Conservation (phyloP, 2,113 vertebrate genomes). For the Ailuropoda melanoleuca region DNA sequence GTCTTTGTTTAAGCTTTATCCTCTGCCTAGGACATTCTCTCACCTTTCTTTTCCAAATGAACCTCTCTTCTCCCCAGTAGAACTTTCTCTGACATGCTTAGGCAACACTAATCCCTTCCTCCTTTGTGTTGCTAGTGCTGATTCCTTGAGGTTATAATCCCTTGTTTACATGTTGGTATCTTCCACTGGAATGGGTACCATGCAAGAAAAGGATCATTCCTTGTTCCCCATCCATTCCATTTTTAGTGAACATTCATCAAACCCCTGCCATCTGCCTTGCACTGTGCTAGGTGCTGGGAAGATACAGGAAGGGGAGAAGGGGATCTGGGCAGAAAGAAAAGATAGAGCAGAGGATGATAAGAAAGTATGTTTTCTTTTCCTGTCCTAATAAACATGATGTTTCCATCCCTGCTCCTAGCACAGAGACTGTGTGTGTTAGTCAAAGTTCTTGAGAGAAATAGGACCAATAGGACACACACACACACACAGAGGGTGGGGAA, state of each 20-base stretch:
- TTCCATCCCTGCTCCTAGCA: not conserved
- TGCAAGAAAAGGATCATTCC: not conserved
- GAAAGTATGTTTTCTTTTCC: not conserved
- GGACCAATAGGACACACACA: rapidly evolving
- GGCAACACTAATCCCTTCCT: not conserved
- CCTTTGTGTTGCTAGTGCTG: no score
- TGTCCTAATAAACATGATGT: not conserved
- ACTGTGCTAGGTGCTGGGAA: not conserved
- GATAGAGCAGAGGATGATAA: no score
- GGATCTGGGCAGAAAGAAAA: not conserved
- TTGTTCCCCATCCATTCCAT: not conserved
- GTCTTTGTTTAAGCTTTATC: not conserved
- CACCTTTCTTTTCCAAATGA: not conserved
- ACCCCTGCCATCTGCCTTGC: not conserved
- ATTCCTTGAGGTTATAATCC: not conserved
- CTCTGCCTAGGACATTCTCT: not conserved
- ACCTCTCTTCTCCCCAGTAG: rapidly evolving
- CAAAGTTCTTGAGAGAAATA: not conserved
- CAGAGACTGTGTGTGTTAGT: not conserved
- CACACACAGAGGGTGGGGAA: not conserved
- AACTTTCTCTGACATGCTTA: not conserved
- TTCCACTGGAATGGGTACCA: no score
- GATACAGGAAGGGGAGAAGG: not conserved
- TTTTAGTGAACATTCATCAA: not conserved
- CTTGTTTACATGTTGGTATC: rapidly evolving